These are phyloP conservation scores for Drosophila pseudoobscura DNA, from an alignment of 1,140 invertebrate species.

Conservation along the genomic window DNA sequence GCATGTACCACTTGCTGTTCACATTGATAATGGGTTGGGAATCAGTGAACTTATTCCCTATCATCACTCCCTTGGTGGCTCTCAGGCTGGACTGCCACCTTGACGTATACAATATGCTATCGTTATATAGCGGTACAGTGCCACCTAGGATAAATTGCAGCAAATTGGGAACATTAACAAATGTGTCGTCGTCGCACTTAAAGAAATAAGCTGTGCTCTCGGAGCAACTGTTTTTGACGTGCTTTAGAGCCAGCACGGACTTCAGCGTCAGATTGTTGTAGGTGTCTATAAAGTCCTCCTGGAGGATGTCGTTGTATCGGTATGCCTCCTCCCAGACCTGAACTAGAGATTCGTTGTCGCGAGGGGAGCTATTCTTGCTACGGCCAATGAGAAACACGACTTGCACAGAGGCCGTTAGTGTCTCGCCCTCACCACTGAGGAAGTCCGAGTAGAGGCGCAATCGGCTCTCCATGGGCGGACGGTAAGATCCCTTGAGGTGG, in stretches of 20 bases:
- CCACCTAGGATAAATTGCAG: conserved; percentile 83
- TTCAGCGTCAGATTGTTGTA: conserved; percentile 97
- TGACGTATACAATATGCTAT: conserved; percentile 55
- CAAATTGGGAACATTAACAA: conserved; percentile 88
- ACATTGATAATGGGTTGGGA: conserved; percentile 88
- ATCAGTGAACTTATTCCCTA: conserved; percentile 89
- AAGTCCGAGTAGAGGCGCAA: conserved; percentile 46
- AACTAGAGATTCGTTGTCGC: conserved; percentile 53
- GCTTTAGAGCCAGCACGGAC: conserved; percentile 93
- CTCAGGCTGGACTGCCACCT: conserved; percentile 43
- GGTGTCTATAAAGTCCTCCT: conserved; percentile 94
- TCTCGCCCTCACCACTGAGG: conserved; percentile 20
- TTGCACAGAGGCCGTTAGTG: conserved; percentile 32
- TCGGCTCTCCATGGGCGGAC: conserved; percentile 30
- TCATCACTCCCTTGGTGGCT: conserved; percentile 84
- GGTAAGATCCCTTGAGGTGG: conserved; percentile 52
- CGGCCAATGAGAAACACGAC: conserved; percentile 70
- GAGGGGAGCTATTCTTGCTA: conserved; percentile 6
- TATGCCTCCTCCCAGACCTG: conserved; percentile 56
- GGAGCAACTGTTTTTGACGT: conserved; percentile 88
- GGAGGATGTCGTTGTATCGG: conserved; percentile 89
- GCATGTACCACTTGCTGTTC: conserved; percentile 91
- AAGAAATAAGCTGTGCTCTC: conserved; percentile 87
- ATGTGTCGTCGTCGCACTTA: conserved; percentile 94
- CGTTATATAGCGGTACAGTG: conserved; percentile 69